Conservation (phyloP, 2,888 invertebrate species). For the Tetrapedia diversipes region DNA sequence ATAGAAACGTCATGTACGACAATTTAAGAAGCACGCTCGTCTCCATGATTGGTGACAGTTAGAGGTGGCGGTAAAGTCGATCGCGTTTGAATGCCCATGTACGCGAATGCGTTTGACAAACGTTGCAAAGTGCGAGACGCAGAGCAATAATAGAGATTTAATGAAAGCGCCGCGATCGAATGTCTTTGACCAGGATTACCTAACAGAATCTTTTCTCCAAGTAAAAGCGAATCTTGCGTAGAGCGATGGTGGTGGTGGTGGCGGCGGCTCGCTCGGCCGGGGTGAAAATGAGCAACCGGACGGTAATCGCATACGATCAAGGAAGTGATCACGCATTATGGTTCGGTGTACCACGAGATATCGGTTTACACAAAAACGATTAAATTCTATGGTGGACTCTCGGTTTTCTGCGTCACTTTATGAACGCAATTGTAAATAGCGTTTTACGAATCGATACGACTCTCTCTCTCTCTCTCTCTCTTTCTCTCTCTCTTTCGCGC, state of each 20-base stretch:
- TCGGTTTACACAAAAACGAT: constrained; percentile 66
- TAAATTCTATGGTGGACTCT: constrained; percentile 49
- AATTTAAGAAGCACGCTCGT: neutral
- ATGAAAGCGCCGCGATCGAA: constrained; percentile 56
- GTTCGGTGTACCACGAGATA: constrained; percentile 60
- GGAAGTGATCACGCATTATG: constrained; percentile 70
- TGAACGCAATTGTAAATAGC: constrained; percentile 36
- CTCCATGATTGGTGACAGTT: constrained; percentile 29
- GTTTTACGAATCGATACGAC: constrained; percentile 47
- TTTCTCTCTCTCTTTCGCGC: neutral
- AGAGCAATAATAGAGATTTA: constrained; percentile 36
- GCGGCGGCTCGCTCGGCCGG: constrained; percentile 28
- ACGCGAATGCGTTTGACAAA: constrained; percentile 12
- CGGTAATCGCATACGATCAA: constrained; percentile 70
- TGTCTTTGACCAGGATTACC: constrained; percentile 49
- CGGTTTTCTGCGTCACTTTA: constrained; percentile 45
- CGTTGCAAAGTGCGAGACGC: constrained; percentile 14
- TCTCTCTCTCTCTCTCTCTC: constrained; percentile 17
- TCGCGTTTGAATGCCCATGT: constrained; percentile 27
- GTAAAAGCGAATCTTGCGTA: constrained; percentile 61
- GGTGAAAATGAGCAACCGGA: constrained; percentile 58
- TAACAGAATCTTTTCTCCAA: constrained; percentile 59
- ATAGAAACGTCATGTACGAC: neutral
- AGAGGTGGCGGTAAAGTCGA: constrained; percentile 39
- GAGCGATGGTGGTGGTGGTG: constrained; percentile 20